Base-by-base conservation (phyloP, 2,113 vertebrate genomes). In the Vulpes ferrilata region DNA sequence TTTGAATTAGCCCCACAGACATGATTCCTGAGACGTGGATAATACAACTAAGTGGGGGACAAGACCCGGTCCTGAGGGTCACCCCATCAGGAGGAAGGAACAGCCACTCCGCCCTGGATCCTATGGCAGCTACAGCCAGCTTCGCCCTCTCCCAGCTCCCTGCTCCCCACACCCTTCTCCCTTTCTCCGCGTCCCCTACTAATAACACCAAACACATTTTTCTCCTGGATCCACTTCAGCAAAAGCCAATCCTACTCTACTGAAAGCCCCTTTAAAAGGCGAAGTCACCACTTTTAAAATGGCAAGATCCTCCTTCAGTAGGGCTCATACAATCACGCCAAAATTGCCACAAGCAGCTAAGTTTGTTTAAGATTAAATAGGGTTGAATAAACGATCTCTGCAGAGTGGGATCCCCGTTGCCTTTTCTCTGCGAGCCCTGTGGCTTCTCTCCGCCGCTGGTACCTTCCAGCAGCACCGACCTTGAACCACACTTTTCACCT, bases 211-310 rank as follows among this genome's bases (percentile, higher is more conserved):
- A 57, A 51, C 30, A 38, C 13, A 67, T n/a, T 67, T 62, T 78
- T 30, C 55, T 73, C 25, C 57, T 48, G 60, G 12, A 67, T 67
- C 57, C 4, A 79, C 23, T 69, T 80, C n/a, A n/a, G 5, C 27
- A 90, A 64, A 84, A 84, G 48, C 27, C 69, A 90, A 69, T 88
- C 4, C 16, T 51, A 27, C n/a, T 74, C 87, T 73, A 67, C 3
- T 87, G 48, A 94, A 35, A 69, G 87, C 17, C 6, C 73, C 55
- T 83, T 67, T 67, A 87, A 65, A 87, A 74, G 55, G 91, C 55
- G 79, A 79, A 65, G 51, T 69, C 62, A 88, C 62, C 22, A 64
- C 30, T 93, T 94, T 51, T 80, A 55, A 69, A 62, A 71, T 80
- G 81, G 55, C 7, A 64, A 96, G 73, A 83, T 30, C 16, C 10